Evolutionary conservation across 2,888 invertebrate species (phyloP), one percentile per base, ranked within the genome.

Genomic region (Eledone cirrhosa): DNA sequence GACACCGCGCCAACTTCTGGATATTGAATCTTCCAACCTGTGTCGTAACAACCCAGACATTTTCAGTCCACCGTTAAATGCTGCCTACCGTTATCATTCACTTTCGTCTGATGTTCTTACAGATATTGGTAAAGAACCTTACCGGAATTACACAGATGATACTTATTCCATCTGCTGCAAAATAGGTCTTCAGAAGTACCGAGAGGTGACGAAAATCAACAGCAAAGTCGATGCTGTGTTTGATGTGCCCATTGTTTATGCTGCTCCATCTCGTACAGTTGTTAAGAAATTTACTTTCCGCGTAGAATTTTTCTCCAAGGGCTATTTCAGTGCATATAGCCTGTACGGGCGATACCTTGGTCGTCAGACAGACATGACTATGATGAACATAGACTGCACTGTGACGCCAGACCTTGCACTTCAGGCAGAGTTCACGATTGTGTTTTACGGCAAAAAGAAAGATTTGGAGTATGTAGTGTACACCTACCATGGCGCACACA

Each of bases 291-390:
- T 85, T 3, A 80, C 83, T 29, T 85, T 86, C 81, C 80, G 82
- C 65, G 81, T 85, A 11, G 80, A 80, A 16, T 87, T 88, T 77
- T 88, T 83, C 80, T 87, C 88, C 0, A 86, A 85, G 78, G 87
- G 87, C 41, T 85, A 84, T 77, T 87, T 84, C 80, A 85, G 84
- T 29, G 85, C 87, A 1, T 85, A 86, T 69, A 84, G 85, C n/a
- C 80, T 87, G 79, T 88, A 88, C 77, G 85, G 86, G 13, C 85
- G 84, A 48, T 87, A 87, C 80, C 83, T 87, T 77, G 86, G 86
- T 27, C 80, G 85, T 41, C 86, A 86, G 79, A 85, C 83, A 48
- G 85, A 87, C 24, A 83, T 84, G 59, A 84, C 85, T 11, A 85
- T 84, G 4, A 80, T 88, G 69, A 83, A 84, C n/a, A 82, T 88